Base-by-base conservation (phyloP, 2,113 vertebrate species). In the Tragelaphus strepsiceros region DNA sequence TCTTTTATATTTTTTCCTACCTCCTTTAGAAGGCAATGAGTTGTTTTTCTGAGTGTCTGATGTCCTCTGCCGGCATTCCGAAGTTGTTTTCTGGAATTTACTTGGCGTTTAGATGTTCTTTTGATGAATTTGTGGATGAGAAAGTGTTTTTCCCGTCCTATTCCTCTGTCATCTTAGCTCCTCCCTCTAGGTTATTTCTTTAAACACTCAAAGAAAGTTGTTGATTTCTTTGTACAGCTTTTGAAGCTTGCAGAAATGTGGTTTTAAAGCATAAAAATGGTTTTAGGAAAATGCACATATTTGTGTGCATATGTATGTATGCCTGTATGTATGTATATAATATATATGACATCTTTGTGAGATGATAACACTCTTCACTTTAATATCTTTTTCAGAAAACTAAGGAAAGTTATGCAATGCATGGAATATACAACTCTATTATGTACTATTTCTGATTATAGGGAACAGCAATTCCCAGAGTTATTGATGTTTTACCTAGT, bases 401-500 rank as follows among this genome's bases (percentile, higher is more conserved):
- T 30, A 84, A 64, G 17, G 24, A 19, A 84, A 62, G 14, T 5
- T 86, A 13, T 78, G 3, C 49, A 95, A 53, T 90, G 3, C 77
- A 28, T 21, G 5, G 10, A 30, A 26, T 54, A 83, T 61, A 30
- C 1, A 83, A 13, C 26, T 3, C 7, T 61, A 64, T 82, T 49
- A 53, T 64, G 56, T 88, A 24, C 32, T 83, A 7, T 62, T 81
- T 89, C 26, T 93, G 67, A 91, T 67, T 64, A 87, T 83, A 30
- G 24, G 39, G 43, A 90, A 88, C 13, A 87, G 4, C 39, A 78
- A 92, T 96, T 90, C 6, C 58, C 32, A 16, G 43, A 88, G 7
- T 94, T 86, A 96, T 88, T 83, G 78, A 94, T 94, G 28, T 92
- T 94, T 96, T 91, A 94, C 35, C 64, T 94, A 85, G 83, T 53